Evolutionary conservation across 1,140 invertebrate species (phyloP), one percentile per base, ranked within the genome.

Genomic region (Drosophila quadrilineata): DNA sequence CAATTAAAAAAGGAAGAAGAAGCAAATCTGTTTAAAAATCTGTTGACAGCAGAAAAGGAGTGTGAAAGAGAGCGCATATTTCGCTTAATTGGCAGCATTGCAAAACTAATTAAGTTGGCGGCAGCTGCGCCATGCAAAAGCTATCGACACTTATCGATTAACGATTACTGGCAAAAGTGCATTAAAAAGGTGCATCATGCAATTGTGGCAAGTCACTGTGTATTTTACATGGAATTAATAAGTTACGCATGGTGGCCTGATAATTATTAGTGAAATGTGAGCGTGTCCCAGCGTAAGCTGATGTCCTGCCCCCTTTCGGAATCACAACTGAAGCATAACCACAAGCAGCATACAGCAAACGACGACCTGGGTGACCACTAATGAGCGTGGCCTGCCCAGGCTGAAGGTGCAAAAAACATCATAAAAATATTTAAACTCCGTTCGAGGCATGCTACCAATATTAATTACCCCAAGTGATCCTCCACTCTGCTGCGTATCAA

Each of bases 341-440:
- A 56, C 82, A 75, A 46, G 33, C 45, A 40, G 40, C 8, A 26
- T 29, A 26, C 6, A 38, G n/a, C 35, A 24, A 36, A 36, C n/a
- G 40, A 35, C 10, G 12, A 24, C n/a, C n/a, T 28, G 24, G 33
- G 35, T 71, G 56, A 85, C 74, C 79, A 85, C 77, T 84, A 84
- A 84, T 84, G 79, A 84, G 64, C 45, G 43, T 9, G 12, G 3
- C 9, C 26, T 36, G 64, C 29, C 45, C 60, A 48, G 14, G 38
- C 35, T 19, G 66, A 85, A 84, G 77, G 77, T 84, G 77, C 77
- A 84, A 84, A 79, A 84, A 77, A 59, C 38, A 65, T 41, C 54
- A 84, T 79, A 50, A 75, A 69, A n/a, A n/a, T n/a, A 48, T 16
- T 48, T 33, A 52, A 72, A 60, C 50, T 38, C 57, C 5, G 59